A percentile compares a stretch with the other conserved stretches of the same genome.
These are phyloP conservation scores for Calephelis virginiensis DNA, from an alignment of 1,140 invertebrate species.

Conservation along the genomic window DNA sequence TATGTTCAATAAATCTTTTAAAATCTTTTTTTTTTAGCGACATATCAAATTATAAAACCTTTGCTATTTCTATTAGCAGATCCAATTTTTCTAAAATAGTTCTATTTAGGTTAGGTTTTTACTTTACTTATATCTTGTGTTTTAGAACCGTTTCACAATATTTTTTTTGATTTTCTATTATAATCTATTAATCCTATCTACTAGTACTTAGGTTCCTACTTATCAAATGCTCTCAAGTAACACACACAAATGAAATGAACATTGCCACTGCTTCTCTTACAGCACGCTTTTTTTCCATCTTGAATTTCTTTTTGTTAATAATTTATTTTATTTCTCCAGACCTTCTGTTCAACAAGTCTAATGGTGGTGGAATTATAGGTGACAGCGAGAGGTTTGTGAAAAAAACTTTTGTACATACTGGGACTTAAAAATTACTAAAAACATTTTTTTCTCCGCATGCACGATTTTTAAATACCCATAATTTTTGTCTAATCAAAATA, in stretches of 20 bases:
- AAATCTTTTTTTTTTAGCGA: no score
- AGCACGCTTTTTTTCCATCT: no score
- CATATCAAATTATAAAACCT: no score
- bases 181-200: no score
- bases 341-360: conserved; percentile 70
- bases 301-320: conserved; percentile 12
- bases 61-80: no score
- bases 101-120: no score
- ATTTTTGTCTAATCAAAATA: not conserved
- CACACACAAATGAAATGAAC: not conserved
- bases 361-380: conserved; percentile 63
- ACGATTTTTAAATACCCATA: not conserved
- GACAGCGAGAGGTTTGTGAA: conserved; percentile 47
- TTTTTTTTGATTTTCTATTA: no score
- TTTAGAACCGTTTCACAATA: no score
- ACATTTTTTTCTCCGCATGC: not conserved
- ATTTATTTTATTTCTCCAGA: conserved; percentile 39
- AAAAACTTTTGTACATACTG: conserved; percentile 25
- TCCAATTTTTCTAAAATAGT: no score
- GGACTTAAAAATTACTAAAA: not conserved
- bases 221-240: not conserved
- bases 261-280: not conserved
- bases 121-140: no score
- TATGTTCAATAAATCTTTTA: no score
- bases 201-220: no score